Base-by-base conservation (phyloP, 1,140 invertebrate genomes). In the Cotesia typhae region DNA sequence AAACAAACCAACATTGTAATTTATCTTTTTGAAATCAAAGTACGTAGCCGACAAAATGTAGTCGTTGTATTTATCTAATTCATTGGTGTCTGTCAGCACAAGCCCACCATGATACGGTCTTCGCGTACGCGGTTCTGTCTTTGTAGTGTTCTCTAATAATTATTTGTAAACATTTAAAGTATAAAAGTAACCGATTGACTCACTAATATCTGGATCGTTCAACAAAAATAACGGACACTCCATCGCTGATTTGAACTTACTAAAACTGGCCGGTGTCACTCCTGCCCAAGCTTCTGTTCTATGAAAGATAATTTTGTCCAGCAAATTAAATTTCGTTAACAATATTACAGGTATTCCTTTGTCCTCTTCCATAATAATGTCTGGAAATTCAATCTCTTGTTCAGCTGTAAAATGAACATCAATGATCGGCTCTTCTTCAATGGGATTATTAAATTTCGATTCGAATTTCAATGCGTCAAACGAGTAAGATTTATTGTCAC, bases 101-200 rank as follows among this genome's bases (percentile, higher is more conserved):
- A 55, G 9, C 9, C 53, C 53, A n/a, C 53, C 53, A 20, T 14
- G 4, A 55, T 12, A 55, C 5, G 53, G 53, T n/a, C n/a, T 55
- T 1, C 53, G 53, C 4, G 53, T 55, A 55, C 17, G 53, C 5
- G 53, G 53, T 55, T 20, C 53, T 14, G 17, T n/a, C n/a, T 12
- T 55, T 55, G 53, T 5, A n/a, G 53, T 14, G 1, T n/a, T 14
- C n/a, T n/a, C 53, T 14, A 55, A 14, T 55, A 55, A 55, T 55
- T 55, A 10, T n/a, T 55, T 55, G 17, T 55, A 55, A 55, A 55
- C 53, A 55, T 55, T 20, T 14, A 55, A 55, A n/a, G 53, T 55
- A n/a, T 55, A 55, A 55, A 55, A 55, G 4, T 55, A 55, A 1
- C 17, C 53, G 4, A 55, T 55, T n/a, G 53, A 55, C 5, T 55